These are phyloP conservation scores for Phyllotreta striolata DNA, from an alignment of 2,888 invertebrate species.

Conservation along the genomic window DNA sequence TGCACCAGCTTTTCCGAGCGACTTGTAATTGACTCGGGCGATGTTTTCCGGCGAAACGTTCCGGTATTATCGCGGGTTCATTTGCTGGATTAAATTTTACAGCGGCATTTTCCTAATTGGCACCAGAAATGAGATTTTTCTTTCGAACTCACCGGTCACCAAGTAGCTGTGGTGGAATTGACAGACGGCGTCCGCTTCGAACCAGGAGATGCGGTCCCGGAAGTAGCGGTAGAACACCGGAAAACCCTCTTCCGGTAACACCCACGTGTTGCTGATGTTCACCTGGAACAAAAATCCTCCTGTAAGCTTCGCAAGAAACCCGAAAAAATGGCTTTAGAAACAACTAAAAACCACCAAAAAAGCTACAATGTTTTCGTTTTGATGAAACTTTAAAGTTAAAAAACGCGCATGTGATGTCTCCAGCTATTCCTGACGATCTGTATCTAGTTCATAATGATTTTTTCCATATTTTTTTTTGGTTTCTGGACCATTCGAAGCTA, in stretches of 20 bases:
- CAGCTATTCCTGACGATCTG: too few species aligned
- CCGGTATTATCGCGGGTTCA: background rate
- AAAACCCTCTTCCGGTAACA: conserved; percentile 80
- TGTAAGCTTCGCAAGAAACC: too few species aligned
- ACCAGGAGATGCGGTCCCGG: conserved; percentile 84
- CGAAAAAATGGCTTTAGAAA: too few species aligned
- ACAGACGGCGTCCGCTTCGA: conserved; percentile 84
- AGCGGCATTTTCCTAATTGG: background rate
- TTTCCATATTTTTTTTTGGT: too few species aligned
- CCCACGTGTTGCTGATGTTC: conserved; percentile 84
- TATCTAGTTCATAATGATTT: too few species aligned
- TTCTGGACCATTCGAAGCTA: too few species aligned
- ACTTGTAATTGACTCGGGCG: background rate
- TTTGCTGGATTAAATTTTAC: background rate
- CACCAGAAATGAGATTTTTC: background rate
- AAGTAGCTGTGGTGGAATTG: conserved; percentile 84
- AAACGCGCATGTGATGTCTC: too few species aligned
- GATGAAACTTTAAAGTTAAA: too few species aligned
- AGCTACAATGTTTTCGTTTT: too few species aligned
- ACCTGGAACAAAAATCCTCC: conserved; percentile 65
- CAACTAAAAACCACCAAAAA: too few species aligned
- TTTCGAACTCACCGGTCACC: conserved; percentile 73
- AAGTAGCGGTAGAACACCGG: conserved; percentile 85
- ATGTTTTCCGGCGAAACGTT: too few species aligned
- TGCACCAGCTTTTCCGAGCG: too few species aligned